A percentile compares a stretch with the other conserved stretches of the same genome.
phyloP scores from a whole-genome alignment of 53 echinoderm and acorn worm species.

The Zoroaster sp. region DNA sequence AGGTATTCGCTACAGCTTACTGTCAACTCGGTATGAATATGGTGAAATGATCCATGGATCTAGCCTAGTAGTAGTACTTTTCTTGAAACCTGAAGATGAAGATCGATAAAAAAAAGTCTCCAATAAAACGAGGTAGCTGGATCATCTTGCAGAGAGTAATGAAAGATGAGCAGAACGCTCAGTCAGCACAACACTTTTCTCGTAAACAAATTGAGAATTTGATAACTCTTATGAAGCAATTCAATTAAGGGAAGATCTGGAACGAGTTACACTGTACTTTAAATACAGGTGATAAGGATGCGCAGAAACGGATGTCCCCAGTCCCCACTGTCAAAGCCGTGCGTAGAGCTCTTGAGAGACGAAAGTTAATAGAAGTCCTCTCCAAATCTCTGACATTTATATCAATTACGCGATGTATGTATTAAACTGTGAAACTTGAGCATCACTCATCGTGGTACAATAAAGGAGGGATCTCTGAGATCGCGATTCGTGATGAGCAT shows the following conservation, averaged over 20 bases:
- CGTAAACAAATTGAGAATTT: neutral
- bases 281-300: neutral
- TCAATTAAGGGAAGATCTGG: neutral
- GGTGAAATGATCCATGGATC: neutral
- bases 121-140: neutral
- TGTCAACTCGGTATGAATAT: neutral
- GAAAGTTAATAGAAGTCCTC: neutral
- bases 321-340: too few species aligned
- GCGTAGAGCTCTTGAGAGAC: neutral
- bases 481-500: neutral
- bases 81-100: too few species aligned
- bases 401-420: neutral
- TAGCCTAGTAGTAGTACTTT: too few species aligned
- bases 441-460: neutral
- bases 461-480: neutral
- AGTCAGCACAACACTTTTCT: neutral
- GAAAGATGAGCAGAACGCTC: neutral
- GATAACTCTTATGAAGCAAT: neutral
- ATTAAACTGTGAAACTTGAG: neutral
- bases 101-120: neutral
- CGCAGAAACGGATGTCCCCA: too few species aligned
- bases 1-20: neutral
- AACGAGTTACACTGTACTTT: neutral
- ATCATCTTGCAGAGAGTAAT: neutral
- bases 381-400: neutral